Conservation (phyloP, 2,797 vertebrate genomes). For the Gila robusta region DNA sequence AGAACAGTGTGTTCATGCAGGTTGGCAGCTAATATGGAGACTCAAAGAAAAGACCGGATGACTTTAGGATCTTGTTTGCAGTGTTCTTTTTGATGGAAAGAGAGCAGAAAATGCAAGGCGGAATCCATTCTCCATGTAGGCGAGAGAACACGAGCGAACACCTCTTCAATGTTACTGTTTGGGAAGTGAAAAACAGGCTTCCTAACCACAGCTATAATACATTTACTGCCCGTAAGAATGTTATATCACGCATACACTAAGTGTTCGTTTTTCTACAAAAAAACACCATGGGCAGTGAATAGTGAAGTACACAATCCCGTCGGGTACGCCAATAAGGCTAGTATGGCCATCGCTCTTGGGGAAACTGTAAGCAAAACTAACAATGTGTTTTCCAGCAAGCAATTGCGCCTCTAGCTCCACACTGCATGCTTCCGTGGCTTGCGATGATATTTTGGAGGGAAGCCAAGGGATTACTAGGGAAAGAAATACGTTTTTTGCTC, state of each 20-base stretch:
- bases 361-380: conserved; percentile 72
- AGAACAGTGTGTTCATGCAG: conserved; percentile 29
- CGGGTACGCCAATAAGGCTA: conserved; percentile 67
- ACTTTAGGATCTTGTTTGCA: conserved; percentile 38
- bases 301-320: conserved; percentile 60
- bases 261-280: conserved; percentile 30
- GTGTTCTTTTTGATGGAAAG: conserved; percentile 23
- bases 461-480: conserved; percentile 68
- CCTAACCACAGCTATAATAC: conserved; percentile 10
- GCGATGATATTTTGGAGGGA: conserved; percentile 70
- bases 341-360: conserved; percentile 69
- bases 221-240: conserved; percentile 6
- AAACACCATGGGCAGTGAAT: conserved; percentile 59
- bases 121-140: conserved; percentile 18
- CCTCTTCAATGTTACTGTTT: conserved; percentile 18
- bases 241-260: conserved; percentile 18
- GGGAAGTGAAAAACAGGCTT: conserved; percentile 10
- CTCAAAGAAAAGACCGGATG: conserved; percentile 45
- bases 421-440: conserved; percentile 63
- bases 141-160: neutral
- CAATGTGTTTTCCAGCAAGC: conserved; percentile 69
- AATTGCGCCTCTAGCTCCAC: conserved; percentile 59
- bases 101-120: conserved; percentile 37
- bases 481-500: conserved; percentile 66
- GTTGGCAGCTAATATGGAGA: conserved; percentile 43